These are phyloP conservation scores for Teleopsis dalmanni DNA, from an alignment of 1,140 invertebrate genomes.

Conservation along the genomic window DNA sequence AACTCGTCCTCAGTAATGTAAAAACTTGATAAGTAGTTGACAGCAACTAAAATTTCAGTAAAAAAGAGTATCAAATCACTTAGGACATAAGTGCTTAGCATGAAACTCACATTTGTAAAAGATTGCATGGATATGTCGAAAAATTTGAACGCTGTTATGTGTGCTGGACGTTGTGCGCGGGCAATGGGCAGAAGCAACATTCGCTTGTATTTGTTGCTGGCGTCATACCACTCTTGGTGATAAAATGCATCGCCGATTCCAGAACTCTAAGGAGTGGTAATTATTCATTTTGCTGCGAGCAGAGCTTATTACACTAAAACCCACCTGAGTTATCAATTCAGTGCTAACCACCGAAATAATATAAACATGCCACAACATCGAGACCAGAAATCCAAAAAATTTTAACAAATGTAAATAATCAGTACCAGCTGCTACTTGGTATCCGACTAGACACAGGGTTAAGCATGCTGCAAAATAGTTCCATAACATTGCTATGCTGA, in stretches of 20 bases:
- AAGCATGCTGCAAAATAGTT: constrained; percentile 5
- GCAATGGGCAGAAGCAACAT: constrained; percentile 11
- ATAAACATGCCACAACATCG: constrained; percentile 1
- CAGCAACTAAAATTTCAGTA: constrained; percentile 5
- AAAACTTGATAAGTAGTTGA: constrained; percentile 12
- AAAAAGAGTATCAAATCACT: neutral
- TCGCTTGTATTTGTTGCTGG: constrained; percentile 1
- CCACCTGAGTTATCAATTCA: neutral
- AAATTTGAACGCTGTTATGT: constrained; percentile 12
- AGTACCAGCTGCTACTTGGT: neutral
- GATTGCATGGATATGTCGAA: constrained; percentile 13
- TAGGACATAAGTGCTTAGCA: neutral
- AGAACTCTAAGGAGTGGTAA: neutral
- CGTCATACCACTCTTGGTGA: constrained; percentile 8
- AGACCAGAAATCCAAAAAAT: constrained; percentile 2
- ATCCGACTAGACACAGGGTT: constrained; percentile 5
- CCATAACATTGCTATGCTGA: constrained; percentile 1
- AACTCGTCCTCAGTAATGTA: constrained; percentile 1
- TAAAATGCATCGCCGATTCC: constrained; percentile 7
- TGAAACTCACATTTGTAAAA: constrained; percentile 2
- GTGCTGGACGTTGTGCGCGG: constrained; percentile 7
- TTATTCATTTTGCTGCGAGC: neutral
- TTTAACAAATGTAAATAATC: neutral
- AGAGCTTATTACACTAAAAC: neutral
- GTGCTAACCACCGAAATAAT: constrained; percentile 1